Conservation (phyloP, 2,113 vertebrate species). For the Microcebus griseorufus region DNA sequence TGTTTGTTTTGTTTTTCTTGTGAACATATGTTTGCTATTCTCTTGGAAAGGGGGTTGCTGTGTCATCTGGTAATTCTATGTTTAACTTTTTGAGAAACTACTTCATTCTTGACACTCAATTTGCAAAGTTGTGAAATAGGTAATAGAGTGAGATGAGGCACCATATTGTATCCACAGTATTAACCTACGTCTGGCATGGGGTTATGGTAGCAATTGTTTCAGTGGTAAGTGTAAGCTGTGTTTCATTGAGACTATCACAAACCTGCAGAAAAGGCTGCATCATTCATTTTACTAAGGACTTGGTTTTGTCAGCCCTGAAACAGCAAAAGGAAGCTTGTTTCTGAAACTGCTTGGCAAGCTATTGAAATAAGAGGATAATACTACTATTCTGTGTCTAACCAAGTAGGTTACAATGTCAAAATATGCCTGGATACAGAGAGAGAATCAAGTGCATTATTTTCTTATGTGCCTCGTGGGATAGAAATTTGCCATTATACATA, state of each 20-base stretch:
- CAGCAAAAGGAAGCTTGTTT: neutral
- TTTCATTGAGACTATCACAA: neutral
- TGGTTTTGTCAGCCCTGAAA: neutral
- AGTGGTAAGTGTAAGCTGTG: neutral
- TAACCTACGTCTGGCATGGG: neutral
- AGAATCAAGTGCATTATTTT: neutral
- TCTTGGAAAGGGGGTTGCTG: neutral
- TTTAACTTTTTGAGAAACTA: neutral
- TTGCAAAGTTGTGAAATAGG: neutral
- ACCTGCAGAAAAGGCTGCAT: neutral
- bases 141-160: neutral
- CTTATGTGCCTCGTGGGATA: neutral
- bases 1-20: neutral
- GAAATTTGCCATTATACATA: neutral
- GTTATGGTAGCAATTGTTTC: neutral
- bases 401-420: neutral
- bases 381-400: neutral
- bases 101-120: neutral
- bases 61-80: neutral
- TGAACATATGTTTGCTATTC: neutral
- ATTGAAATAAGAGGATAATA: neutral
- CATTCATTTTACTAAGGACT: neutral
- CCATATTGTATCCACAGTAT: neutral
- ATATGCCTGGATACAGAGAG: neutral
- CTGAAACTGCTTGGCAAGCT: neutral